Conservation (phyloP, 2,888 invertebrate species). For the Cerastis rubricosa region DNA sequence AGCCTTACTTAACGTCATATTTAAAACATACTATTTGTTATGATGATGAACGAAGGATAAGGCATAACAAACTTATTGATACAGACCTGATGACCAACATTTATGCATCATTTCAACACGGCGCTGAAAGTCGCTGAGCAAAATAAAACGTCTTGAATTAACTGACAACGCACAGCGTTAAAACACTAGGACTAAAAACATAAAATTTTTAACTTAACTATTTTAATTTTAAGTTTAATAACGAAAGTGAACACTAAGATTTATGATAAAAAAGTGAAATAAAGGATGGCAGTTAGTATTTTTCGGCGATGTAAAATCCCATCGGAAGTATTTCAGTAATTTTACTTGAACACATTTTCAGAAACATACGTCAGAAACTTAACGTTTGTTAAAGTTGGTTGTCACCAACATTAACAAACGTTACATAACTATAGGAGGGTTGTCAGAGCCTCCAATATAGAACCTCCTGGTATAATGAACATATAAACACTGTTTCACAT, state of each 20-base stretch:
- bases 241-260: background rate
- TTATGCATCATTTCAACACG: background rate
- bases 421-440: background rate
- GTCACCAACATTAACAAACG: background rate
- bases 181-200: background rate
- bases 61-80: background rate
- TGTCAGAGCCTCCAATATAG: background rate
- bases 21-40: background rate
- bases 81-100: background rate
- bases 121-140: background rate
- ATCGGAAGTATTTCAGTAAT: background rate
- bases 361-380: no score
- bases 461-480: background rate
- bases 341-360: constrained; percentile 1
- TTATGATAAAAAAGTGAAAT: background rate
- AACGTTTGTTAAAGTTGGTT: no score
- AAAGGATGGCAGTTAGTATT: background rate
- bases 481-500: background rate
- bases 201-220: no score
- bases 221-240: no score
- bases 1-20: background rate
- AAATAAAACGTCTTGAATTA: background rate
- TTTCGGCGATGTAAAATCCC: background rate
- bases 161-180: constrained; percentile 6
- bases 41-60: background rate